A percentile compares a stretch with the other conserved stretches of the same genome.
phyloP scores from a whole-genome alignment of 2,113 vertebrate genomes.

The Potamarius usumacintae region DNA sequence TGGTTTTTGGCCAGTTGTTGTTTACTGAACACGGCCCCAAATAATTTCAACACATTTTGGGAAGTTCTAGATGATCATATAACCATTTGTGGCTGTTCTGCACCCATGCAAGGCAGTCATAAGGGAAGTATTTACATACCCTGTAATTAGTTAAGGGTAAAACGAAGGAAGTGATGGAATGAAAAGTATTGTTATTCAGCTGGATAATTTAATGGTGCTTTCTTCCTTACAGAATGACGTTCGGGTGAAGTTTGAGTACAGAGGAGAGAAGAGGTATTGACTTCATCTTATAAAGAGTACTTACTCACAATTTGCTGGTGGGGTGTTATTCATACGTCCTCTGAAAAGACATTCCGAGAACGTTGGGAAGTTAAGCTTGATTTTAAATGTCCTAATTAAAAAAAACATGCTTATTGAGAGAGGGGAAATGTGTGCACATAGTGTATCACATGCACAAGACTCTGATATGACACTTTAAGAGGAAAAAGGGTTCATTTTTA shows the following conservation, averaged over 20 bases:
- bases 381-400: not conserved
- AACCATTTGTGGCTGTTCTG: not conserved
- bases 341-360: not conserved
- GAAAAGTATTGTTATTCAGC: not conserved
- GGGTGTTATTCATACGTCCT: not conserved
- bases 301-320: not conserved
- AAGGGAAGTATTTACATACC: not conserved
- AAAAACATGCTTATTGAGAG: not conserved
- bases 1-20: not conserved
- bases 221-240: slow-evolving; percentile 85
- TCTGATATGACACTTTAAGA: too few species aligned
- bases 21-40: not conserved
- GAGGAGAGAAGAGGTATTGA: slow-evolving; percentile 93
- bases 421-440: too few species aligned
- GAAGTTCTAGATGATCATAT: not conserved
- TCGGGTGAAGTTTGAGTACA: slow-evolving; percentile 97
- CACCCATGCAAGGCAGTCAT: not conserved
- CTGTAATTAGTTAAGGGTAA: not conserved
- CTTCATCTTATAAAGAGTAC: slow-evolving; percentile 28
- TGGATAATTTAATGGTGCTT: slow-evolving; percentile 23
- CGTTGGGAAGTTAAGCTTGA: not conserved
- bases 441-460: too few species aligned
- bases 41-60: not conserved
- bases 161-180: not conserved
- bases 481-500: too few species aligned